Evolutionary conservation across 2,113 vertebrate genomes (phyloP).

Genomic region (Rhagologus leucostigma): DNA sequence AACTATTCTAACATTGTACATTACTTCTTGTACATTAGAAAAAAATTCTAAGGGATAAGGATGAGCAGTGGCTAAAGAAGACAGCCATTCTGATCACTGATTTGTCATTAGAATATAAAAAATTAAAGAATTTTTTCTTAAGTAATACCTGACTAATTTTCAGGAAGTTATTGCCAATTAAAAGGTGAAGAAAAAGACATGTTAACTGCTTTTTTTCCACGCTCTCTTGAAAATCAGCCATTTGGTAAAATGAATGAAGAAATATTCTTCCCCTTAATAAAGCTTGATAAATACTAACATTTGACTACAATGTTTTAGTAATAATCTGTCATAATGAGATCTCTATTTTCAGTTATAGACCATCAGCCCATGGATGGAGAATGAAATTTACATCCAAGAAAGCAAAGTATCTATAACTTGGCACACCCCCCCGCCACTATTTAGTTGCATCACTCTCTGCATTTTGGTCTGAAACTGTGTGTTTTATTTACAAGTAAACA

Average conservation of each 20-base stretch:
- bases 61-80: not conserved
- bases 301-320: not conserved
- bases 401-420: not conserved
- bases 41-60: not conserved
- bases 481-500: not conserved
- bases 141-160: not conserved
- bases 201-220: not conserved
- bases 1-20: not conserved
- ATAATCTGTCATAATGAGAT: not conserved
- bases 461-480: not conserved
- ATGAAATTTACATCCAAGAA: not conserved
- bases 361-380: not conserved
- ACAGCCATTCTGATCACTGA: not conserved
- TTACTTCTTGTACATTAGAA: not conserved
- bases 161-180: not conserved
- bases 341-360: not conserved
- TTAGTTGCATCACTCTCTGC: not conserved
- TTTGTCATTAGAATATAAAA: not conserved
- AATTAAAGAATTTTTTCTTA: not conserved
- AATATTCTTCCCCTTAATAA: not conserved
- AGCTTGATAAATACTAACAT: not conserved
- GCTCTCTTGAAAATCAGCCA: not conserved
- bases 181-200: not conserved
- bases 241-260: not conserved
- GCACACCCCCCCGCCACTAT: accelerated